Conservation (phyloP, 2,113 vertebrate species). For the Pampusana beccarii region DNA sequence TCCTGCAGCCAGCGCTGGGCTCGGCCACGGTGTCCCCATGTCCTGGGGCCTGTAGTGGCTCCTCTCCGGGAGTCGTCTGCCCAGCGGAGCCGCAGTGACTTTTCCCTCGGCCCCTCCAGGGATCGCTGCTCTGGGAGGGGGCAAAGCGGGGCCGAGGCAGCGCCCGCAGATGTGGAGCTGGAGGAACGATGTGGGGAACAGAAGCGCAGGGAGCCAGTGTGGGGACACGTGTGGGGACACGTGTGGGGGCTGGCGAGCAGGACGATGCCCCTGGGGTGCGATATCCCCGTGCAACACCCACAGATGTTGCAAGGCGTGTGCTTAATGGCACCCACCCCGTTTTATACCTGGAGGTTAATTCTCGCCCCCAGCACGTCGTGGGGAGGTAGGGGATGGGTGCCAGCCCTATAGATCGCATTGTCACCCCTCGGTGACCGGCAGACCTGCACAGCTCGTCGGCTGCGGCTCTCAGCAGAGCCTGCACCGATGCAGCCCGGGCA, state of each 20-base stretch:
- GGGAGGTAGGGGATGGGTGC: not conserved
- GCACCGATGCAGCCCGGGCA: not conserved
- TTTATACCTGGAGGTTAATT: not conserved
- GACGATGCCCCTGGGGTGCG: not conserved
- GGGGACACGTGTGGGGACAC: rapidly evolving
- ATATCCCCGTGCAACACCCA: not conserved
- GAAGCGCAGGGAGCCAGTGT: not conserved
- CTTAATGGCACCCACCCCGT: rapidly evolving
- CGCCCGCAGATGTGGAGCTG: not conserved
- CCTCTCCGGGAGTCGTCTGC: no score
- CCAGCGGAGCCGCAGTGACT: no score
- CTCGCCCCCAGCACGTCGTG: not conserved
- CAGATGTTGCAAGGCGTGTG: rapidly evolving
- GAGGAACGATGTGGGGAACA: not conserved
- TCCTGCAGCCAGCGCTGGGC: not conserved
- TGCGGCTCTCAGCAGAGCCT: not conserved
- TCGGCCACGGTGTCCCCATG: rapidly evolving
- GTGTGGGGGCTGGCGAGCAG: rapidly evolving
- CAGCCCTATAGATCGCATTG: rapidly evolving
- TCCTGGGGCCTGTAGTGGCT: no score
- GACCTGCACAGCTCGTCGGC: not conserved
- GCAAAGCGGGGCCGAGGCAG: not conserved
- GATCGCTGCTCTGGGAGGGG: no score
- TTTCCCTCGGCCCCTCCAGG: no score
- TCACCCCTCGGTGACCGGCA: not conserved